Evolutionary conservation across 1,140 invertebrate genomes (phyloP), one percentile per base, ranked within the genome.

Genomic region (Helicorthomorpha holstii): DNA sequence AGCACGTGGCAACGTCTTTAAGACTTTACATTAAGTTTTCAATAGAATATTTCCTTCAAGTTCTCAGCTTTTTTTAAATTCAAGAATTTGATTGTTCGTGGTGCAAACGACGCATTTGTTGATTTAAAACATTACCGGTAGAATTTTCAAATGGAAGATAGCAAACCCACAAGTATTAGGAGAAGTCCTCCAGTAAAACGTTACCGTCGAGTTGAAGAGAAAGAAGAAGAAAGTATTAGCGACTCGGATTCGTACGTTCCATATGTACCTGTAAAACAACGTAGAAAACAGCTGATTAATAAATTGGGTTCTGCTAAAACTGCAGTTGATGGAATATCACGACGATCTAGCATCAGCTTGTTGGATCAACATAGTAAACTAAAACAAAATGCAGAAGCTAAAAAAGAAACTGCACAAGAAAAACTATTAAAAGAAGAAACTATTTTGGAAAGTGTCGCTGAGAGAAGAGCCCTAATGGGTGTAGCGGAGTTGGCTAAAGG

Each of bases 361-460:
- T 69, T 97, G 12, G 92, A 97, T 69, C 93, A 98, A 62, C 93
- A 97, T 62, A 93, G 84, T 27, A 90, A 95, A 65, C 73, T 98
- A 0, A 96, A 97, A 66, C 85, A 94, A 66, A 75, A 96, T 57
- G 91, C 92, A 1, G 90, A 96, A 76, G 81, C 80, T 82, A 65
- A 56, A 49, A 95, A 95, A 62, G 82, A 97, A 58, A 94, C 86
- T 61, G 90, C 88, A 21, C 80, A 86, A 54, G 94, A 98, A 65
- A 83, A 87, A 61, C 87, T 95, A 59, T 70, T 95, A 0, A 88
- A 92, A 60, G 94, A 98, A 66, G 85, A 96, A 62, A 93, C 95
- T 66, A 94, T 98, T 58, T 71, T 98, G 51, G 88, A 98, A 70
- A 95, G 86, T 72, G 91, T 98, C 10, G 88, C 92, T 1, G 91